phyloP scores from a whole-genome alignment of 2,113 vertebrate genomes.

The cattle (Bos taurus) region ARS-UCD2.0 NC_037334.1:56372501-56373000 shows the following conservation, averaged over 20 bases:
- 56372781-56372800: no score
- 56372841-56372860: no score
- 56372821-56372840: no score
- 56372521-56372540: neutral
- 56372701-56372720: neutral
- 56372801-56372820: no score
- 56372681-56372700: neutral
- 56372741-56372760: accelerated
- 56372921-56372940: no score
- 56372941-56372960: no score
- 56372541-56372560: neutral
- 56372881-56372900: no score
- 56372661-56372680: neutral
- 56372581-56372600: neutral
- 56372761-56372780: accelerated
- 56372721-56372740: no score
- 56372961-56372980: no score
- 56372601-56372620: neutral
- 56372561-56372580: neutral
- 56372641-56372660: neutral
- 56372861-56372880: no score
- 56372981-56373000: no score
- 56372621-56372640: neutral
- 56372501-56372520: neutral
- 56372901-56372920: no score